Evolutionary conservation across 53 echinoderm and acorn worm species (phyloP).

Genomic region (Antedon mediterranea): DNA sequence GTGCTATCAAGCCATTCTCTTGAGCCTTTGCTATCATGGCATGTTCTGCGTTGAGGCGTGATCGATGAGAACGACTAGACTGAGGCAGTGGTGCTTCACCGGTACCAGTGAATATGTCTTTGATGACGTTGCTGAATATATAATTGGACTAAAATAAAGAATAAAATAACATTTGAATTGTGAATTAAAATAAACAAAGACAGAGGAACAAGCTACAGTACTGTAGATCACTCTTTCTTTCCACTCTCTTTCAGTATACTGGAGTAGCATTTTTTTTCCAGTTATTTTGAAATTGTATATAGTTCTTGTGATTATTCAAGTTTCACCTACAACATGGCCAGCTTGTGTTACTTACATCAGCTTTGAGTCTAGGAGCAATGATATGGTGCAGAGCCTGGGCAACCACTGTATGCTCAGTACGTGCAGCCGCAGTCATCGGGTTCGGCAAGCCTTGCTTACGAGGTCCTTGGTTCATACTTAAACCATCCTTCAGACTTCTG

Average conservation of each 20-base stretch:
- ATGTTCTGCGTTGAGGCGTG: constrained; percentile 63
- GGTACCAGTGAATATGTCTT: constrained; percentile 75
- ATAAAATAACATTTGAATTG: no score
- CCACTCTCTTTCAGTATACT: no score
- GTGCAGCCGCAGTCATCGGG: constrained; percentile 86
- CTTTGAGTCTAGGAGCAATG: constrained; percentile 87
- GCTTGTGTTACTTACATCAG: constrained; percentile 56
- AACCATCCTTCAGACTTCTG: not conserved
- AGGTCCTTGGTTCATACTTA: not conserved
- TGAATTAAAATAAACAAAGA: no score
- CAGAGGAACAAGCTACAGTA: no score
- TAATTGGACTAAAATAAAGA: constrained; percentile 41
- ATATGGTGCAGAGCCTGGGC: constrained; percentile 87
- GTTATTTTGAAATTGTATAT: no score
- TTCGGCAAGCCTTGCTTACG: constrained; percentile 57
- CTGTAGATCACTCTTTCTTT: no score
- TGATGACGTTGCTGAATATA: constrained; percentile 82
- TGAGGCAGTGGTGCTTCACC: constrained; percentile 83
- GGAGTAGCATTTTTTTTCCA: no score
- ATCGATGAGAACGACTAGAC: constrained; percentile 59
- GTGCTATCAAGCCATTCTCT: constrained; percentile 77
- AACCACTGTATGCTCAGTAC: constrained; percentile 87
- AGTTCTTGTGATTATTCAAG: no score
- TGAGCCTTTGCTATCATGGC: constrained; percentile 80
- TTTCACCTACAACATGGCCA: no score